Evolutionary conservation across 2,797 vertebrate genomes (phyloP).

Genomic region (Pseudochaenichthys georgianus): DNA sequence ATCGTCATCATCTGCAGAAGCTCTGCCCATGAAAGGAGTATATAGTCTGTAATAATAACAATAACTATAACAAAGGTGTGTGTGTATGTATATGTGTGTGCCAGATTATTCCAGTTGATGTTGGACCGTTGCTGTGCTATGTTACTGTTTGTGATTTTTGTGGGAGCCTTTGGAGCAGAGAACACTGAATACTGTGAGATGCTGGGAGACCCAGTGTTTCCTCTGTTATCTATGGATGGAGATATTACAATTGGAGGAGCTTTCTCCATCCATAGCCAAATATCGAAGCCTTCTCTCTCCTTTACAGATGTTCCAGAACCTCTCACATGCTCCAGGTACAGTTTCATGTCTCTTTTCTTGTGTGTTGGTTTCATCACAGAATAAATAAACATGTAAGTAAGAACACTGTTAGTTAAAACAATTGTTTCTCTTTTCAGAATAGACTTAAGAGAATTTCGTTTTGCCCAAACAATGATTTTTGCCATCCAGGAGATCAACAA

Average conservation of each 20-base stretch:
- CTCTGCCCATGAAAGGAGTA: constrained; percentile 8
- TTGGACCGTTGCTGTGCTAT: constrained; percentile 46
- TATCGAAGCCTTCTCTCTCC: constrained; percentile 58
- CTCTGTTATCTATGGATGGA: constrained; percentile 80
- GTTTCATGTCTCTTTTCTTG: background rate
- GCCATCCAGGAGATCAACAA: constrained; percentile 87
- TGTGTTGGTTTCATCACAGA: background rate
- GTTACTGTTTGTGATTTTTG: constrained; percentile 60
- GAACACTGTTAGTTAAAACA: background rate
- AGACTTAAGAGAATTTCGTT: constrained; percentile 83
- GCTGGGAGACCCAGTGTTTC: constrained; percentile 71
- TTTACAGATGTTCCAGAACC: constrained; percentile 71
- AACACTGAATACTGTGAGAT: constrained; percentile 66
- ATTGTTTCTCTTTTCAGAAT: constrained; percentile 63
- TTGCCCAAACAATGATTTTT: constrained; percentile 86
- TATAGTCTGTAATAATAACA: background rate
- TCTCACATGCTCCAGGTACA: constrained; percentile 79
- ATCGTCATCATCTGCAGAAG: constrained; percentile 44
- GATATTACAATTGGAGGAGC: constrained; percentile 82
- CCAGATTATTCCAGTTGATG: constrained; percentile 24
- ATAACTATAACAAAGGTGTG: background rate
- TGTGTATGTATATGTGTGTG: constrained; percentile 2
- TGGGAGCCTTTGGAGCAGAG: constrained; percentile 54
- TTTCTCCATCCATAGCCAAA: constrained; percentile 81
- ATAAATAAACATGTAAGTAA: background rate